phyloP scores from a whole-genome alignment of 2,797 vertebrate genomes.

The Glossophaga mutica region DNA sequence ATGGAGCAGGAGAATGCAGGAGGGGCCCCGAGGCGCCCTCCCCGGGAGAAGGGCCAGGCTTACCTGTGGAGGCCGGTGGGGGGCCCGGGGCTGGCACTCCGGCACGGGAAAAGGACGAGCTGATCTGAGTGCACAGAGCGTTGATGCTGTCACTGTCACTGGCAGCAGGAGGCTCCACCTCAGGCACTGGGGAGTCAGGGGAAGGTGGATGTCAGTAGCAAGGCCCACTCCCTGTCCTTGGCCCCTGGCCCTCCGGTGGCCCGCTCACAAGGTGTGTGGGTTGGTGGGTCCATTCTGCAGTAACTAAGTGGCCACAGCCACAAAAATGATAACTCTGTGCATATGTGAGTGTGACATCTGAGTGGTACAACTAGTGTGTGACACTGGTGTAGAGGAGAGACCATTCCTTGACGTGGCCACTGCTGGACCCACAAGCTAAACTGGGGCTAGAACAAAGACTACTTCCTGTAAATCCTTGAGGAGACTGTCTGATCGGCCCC shows the following conservation, averaged over 20 bases:
- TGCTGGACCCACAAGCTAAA: too few species aligned
- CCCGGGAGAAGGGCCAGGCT: rapidly evolving
- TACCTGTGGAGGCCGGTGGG: constrained; percentile 10
- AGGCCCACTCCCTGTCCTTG: neutral
- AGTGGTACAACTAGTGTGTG: neutral
- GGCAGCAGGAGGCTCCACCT: constrained; percentile 69
- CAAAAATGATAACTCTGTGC: neutral
- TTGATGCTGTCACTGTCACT: constrained; percentile 87
- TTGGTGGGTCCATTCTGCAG: neutral
- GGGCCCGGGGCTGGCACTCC: constrained; percentile 54
- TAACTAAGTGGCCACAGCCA: neutral
- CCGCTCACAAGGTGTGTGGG: neutral
- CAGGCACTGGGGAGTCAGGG: constrained; percentile 67
- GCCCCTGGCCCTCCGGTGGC: neutral
- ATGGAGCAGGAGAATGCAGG: neutral
- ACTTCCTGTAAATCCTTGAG: too few species aligned
- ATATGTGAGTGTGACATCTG: neutral
- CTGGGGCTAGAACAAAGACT: neutral
- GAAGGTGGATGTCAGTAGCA: neutral
- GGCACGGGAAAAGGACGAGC: constrained; percentile 87
- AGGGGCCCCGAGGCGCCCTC: neutral
- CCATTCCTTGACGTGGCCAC: neutral
- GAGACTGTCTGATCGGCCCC: neutral
- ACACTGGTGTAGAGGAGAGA: neutral
- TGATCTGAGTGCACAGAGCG: constrained; percentile 91